Conservation (phyloP, 2,888 invertebrate genomes). For the Mimumesa dahlbomi region DNA sequence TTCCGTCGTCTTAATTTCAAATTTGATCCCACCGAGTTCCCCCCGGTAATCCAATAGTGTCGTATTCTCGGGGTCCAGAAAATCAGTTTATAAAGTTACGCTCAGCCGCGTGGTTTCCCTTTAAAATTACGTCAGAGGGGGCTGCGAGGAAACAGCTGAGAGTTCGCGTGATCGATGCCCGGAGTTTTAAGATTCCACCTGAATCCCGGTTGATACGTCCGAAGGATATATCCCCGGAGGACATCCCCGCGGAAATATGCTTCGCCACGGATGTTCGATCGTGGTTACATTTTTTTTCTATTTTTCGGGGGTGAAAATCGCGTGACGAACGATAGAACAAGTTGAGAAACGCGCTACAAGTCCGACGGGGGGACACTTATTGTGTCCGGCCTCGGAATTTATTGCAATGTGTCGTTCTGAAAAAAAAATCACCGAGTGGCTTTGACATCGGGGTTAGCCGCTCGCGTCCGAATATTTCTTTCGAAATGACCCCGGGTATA, state of each 20-base stretch:
- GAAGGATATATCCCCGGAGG: not conserved
- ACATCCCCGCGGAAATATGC: not conserved
- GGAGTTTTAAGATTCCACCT: not conserved
- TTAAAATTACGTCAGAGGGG: not conserved
- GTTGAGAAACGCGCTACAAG: conserved; percentile 26
- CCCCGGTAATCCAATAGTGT: too few relatives aligned
- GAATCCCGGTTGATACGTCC: too few relatives aligned
- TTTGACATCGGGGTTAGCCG: conserved; percentile 5
- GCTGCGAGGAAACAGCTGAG: not conserved
- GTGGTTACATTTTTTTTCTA: too few relatives aligned
- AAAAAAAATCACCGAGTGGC: conserved; percentile 24
- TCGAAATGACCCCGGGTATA: too few relatives aligned
- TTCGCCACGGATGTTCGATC: too few relatives aligned
- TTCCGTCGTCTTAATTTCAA: too few relatives aligned
- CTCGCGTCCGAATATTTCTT: not conserved
- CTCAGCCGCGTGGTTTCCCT: not conserved
- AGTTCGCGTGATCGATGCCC: not conserved
- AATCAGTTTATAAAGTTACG: not conserved
- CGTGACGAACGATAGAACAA: conserved; percentile 37
- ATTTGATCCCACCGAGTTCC: too few relatives aligned
- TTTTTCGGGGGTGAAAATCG: too few relatives aligned
- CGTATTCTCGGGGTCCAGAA: too few relatives aligned
- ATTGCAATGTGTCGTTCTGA: conserved; percentile 22
- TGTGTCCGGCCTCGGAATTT: conserved; percentile 29
- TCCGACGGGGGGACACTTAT: conserved; percentile 26